These are phyloP conservation scores for Frankliniella intonsa DNA, from an alignment of 2,888 invertebrate species.

Conservation along the genomic window DNA sequence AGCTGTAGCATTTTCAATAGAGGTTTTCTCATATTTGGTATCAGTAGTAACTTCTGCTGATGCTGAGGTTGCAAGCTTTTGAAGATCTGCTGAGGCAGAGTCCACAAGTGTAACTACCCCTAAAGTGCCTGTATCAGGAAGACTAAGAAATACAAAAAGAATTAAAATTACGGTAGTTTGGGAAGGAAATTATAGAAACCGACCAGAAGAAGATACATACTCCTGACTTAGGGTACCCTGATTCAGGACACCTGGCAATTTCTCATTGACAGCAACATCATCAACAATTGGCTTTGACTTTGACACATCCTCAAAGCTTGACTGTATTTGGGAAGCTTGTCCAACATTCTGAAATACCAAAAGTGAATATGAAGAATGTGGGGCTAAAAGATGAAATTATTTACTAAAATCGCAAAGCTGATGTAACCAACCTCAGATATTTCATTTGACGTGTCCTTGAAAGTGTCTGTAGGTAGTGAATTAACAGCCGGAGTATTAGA, in stretches of 20 bases:
- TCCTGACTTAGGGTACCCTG: conserved; percentile 4
- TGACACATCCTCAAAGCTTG: conserved; percentile 32
- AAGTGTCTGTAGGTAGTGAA: not conserved
- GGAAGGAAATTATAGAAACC: too few species aligned
- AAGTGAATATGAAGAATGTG: not conserved
- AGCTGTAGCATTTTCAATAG: conserved; percentile 42
- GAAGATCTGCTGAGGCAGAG: conserved; percentile 57
- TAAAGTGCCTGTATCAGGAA: conserved; percentile 58
- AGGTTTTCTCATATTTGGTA: conserved; percentile 49
- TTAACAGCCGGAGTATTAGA: not conserved
- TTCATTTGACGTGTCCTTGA: not conserved
- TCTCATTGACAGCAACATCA: conserved; percentile 31
- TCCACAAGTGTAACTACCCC: conserved; percentile 59
- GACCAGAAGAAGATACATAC: not conserved
- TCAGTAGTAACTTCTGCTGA: conserved; percentile 51
- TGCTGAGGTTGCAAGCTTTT: conserved; percentile 52
- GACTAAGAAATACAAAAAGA: conserved; percentile 48
- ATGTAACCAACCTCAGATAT: conserved; percentile 3
- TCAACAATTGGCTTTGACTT: conserved; percentile 18
- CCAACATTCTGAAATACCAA: not conserved
- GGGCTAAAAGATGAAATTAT: not conserved
- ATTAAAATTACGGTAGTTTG: not conserved
- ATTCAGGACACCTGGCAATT: conserved; percentile 30
- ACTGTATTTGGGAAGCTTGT: conserved; percentile 31
- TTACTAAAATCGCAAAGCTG: not conserved